A percentile compares a stretch with the other conserved stretches of the same genome.
These are phyloP conservation scores for Callocephalon fimbriatum DNA, from an alignment of 2,113 vertebrate species.

Conservation along the genomic window DNA sequence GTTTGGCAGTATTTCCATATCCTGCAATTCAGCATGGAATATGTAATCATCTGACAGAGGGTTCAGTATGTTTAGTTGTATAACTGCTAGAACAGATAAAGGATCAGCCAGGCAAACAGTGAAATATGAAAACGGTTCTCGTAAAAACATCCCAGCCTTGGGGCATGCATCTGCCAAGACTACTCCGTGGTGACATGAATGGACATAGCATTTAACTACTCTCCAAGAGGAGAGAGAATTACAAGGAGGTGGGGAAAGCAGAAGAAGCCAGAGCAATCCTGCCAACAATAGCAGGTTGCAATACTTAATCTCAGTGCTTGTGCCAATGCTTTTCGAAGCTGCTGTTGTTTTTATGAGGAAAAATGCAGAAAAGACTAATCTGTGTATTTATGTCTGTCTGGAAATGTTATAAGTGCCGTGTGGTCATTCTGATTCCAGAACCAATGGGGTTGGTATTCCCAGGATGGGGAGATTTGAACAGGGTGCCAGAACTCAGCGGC, in stretches of 20 bases:
- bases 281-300: conserved; percentile 85
- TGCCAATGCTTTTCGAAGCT: conserved; percentile 77
- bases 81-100: conserved; percentile 79
- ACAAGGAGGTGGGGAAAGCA: conserved; percentile 67
- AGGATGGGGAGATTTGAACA: conserved; percentile 57
- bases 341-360: conserved; percentile 85
- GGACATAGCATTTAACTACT: conserved; percentile 67
- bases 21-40: conserved; percentile 57
- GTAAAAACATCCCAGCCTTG: conserved; percentile 75
- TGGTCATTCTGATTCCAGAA: conserved; percentile 74
- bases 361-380: conserved; percentile 81
- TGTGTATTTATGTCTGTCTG: conserved; percentile 84
- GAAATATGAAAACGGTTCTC: conserved; percentile 74
- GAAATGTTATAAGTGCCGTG: conserved; percentile 77
- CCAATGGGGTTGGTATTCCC: conserved; percentile 65
- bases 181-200: conserved; percentile 71
- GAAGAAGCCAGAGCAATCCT: conserved; percentile 70
- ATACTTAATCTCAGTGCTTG: conserved; percentile 76
- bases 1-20: conserved; percentile 51
- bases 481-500: conserved; percentile 7
- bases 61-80: conserved; percentile 70
- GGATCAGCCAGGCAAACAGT: conserved; percentile 75
- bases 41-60: conserved; percentile 64
- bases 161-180: conserved; percentile 70
- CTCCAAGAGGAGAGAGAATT: conserved; percentile 74